Conservation (phyloP, 1,140 invertebrate genomes). For the Macrotrachela quadricornifera region DNA sequence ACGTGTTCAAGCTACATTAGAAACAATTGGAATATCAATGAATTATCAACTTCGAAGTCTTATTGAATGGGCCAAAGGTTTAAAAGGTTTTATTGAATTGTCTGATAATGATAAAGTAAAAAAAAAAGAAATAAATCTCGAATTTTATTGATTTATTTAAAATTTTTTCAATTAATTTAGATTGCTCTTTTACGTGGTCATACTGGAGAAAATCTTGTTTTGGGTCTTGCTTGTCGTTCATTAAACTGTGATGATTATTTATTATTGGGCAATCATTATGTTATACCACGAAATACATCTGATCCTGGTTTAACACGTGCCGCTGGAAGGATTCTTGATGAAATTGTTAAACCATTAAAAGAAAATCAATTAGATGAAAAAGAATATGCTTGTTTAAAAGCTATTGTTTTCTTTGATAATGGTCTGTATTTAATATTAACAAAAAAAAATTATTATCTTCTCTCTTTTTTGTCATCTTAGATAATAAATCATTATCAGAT, state of each 20-base stretch:
- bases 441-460: too few species aligned
- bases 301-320: conserved; percentile 24
- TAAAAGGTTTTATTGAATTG: conserved; percentile 77
- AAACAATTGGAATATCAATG: conserved; percentile 89
- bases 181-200: conserved; percentile 76
- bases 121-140: background rate
- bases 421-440: too few species aligned
- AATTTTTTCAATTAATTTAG: too few species aligned
- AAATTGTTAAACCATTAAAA: conserved; percentile 67
- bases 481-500: conserved; percentile 71
- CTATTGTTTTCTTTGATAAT: conserved; percentile 81
- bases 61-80: conserved; percentile 95
- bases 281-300: conserved; percentile 41
- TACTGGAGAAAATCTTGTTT: conserved; percentile 74
- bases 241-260: conserved; percentile 69
- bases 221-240: conserved; percentile 71
- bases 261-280: conserved; percentile 72
- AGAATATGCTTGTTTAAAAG: conserved; percentile 85
- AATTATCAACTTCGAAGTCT: conserved; percentile 82
- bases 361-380: conserved; percentile 87
- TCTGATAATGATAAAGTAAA: conserved; percentile 74
- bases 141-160: too few species aligned
- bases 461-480: conserved; percentile 33
- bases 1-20: conserved; percentile 46
- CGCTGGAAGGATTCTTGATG: conserved; percentile 59